Conservation (phyloP, 2,113 vertebrate species). For the Seriola rivoliana region DNA sequence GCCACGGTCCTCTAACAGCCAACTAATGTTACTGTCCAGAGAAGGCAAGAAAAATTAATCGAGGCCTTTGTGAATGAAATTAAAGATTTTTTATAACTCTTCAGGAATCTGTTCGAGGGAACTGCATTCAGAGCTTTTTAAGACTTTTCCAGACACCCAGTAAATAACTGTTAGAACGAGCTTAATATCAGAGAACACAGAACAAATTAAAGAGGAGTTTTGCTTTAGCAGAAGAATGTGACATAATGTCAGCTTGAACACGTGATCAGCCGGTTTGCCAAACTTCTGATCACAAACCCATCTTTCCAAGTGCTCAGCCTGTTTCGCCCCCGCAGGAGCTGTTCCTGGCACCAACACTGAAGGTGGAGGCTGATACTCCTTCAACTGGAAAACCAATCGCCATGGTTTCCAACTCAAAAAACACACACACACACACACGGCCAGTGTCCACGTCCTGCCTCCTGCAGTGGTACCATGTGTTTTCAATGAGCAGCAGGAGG, state of each 20-base stretch:
- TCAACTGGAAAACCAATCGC: slow-evolving; percentile 50
- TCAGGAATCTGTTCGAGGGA: too few species aligned
- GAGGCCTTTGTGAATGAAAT: too few species aligned
- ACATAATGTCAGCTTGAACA: background rate
- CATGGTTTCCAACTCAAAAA: slow-evolving; percentile 59
- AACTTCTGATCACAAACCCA: slow-evolving; percentile 23
- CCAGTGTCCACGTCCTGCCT: slow-evolving; percentile 25
- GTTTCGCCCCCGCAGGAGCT: slow-evolving; percentile 63
- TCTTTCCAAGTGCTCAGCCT: slow-evolving; percentile 38
- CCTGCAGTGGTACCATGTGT: slow-evolving; percentile 57
- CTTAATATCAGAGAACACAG: background rate
- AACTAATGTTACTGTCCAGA: too few species aligned
- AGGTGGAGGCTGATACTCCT: slow-evolving; percentile 55
- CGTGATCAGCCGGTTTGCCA: slow-evolving; percentile 26
- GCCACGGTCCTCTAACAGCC: too few species aligned
- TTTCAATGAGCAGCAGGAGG: slow-evolving; percentile 63
- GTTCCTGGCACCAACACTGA: slow-evolving; percentile 50
- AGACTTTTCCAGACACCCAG: too few species aligned
- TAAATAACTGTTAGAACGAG: background rate
- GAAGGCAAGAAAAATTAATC: too few species aligned
- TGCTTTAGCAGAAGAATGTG: background rate
- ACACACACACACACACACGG: background rate
- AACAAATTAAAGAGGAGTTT: background rate
- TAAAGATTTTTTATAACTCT: too few species aligned
- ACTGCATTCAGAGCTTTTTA: too few species aligned